Conservation (phyloP, 2,113 vertebrate genomes). For the Takifugu flavidus region DNA sequence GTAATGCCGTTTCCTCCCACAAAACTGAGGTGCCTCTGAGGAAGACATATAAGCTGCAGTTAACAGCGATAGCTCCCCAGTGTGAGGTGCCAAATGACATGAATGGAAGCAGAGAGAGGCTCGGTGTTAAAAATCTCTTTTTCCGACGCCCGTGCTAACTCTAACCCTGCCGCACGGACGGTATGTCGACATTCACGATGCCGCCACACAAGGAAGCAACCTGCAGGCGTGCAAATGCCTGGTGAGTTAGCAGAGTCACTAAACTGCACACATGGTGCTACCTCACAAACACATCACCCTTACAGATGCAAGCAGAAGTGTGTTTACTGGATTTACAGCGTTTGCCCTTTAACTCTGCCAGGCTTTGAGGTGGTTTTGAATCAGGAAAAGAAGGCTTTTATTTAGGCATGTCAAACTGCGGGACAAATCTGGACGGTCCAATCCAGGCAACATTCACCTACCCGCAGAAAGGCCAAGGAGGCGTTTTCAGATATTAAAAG, state of each 20-base stretch:
- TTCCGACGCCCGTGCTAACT: background rate
- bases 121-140: conserved; percentile 10
- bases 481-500: conserved; percentile 68
- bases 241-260: background rate
- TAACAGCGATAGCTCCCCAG: conserved; percentile 7
- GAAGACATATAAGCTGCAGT: conserved; percentile 18
- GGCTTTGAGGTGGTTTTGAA: conserved; percentile 63
- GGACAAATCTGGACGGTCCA: conserved; percentile 28
- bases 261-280: background rate
- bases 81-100: conserved; percentile 12
- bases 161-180: background rate
- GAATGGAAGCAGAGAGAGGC: conserved; percentile 4
- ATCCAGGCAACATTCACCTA: conserved; percentile 36
- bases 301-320: conserved; percentile 11
- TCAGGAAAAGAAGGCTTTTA: conserved; percentile 35
- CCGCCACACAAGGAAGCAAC: background rate
- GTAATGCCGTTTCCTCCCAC: conserved; percentile 24
- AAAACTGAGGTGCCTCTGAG: conserved; percentile 23
- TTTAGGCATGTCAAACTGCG: conserved; percentile 56
- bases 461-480: conserved; percentile 29
- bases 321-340: conserved; percentile 26
- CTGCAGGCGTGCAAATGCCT: background rate
- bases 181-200: background rate
- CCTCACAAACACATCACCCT: conserved; percentile 1
- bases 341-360: conserved; percentile 30